A percentile compares a stretch with the other conserved stretches of the same genome.
phyloP scores from a whole-genome alignment of 2,888 invertebrate genomes.

The Parnassius apollo region DNA sequence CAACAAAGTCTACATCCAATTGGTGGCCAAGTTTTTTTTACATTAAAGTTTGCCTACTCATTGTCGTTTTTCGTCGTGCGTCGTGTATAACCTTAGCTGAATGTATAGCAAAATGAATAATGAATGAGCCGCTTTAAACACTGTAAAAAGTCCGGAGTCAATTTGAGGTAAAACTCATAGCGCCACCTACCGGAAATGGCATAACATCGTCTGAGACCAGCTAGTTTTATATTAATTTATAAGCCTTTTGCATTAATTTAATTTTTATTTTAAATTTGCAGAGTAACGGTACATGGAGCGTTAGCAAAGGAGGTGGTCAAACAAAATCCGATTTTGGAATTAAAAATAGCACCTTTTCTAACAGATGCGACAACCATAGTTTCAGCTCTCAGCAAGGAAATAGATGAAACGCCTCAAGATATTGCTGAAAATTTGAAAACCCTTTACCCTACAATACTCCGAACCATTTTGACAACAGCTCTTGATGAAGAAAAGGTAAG shows the following conservation, averaged over 20 bases:
- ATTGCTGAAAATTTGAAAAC: conserved; percentile 45
- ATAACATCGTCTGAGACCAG: too few species aligned
- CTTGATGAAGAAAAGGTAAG: conserved; percentile 64
- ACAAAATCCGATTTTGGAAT: conserved; percentile 65
- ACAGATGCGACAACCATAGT: conserved; percentile 53
- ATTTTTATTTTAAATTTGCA: conserved; percentile 34
- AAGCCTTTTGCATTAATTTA: not conserved
- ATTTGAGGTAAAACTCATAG: too few species aligned
- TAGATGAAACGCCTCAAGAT: conserved; percentile 43
- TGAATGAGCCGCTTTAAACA: too few species aligned
- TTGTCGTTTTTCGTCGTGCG: too few species aligned
- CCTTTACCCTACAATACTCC: conserved; percentile 51
- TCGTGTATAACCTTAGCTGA: too few species aligned
- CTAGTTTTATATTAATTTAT: not conserved
- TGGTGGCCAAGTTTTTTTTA: too few species aligned
- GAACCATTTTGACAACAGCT: conserved; percentile 55
- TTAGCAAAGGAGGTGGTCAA: conserved; percentile 71
- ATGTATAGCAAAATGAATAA: too few species aligned
- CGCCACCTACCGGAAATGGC: too few species aligned
- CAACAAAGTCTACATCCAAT: too few species aligned
- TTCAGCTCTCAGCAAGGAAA: conserved; percentile 54
- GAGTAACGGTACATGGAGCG: conserved; percentile 69
- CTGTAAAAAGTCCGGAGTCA: too few species aligned
- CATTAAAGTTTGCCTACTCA: too few species aligned
- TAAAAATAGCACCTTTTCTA: conserved; percentile 61